Conservation (phyloP, 2,113 vertebrate species). For the Amblyornis subalaris region DNA sequence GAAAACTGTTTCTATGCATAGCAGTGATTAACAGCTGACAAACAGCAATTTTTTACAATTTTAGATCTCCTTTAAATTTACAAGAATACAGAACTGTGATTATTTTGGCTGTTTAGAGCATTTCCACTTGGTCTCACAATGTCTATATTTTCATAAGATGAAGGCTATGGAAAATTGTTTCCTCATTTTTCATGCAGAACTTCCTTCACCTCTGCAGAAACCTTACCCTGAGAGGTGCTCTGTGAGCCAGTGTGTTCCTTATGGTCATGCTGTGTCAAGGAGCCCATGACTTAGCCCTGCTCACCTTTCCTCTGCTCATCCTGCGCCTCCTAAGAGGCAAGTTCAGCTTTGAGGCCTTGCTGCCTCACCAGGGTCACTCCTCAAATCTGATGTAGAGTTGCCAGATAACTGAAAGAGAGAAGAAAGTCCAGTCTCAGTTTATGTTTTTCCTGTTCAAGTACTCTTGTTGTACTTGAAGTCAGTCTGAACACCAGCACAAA, state of each 20-base stretch:
- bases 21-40: neutral
- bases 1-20: neutral
- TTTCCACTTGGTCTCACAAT: neutral
- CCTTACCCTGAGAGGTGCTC: neutral
- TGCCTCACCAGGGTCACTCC: neutral
- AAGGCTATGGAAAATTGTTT: neutral
- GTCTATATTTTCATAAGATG: neutral
- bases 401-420: neutral
- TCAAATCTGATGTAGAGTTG: neutral
- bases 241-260: neutral
- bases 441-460: too few relatives aligned
- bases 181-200: neutral
- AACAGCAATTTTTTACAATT: neutral
- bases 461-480: neutral
- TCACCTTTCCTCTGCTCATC: neutral
- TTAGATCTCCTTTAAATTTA: neutral
- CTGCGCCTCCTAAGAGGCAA: rapidly evolving
- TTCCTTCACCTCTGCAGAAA: neutral
- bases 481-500: neutral
- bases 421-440: neutral
- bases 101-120: neutral
- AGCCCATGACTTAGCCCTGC: neutral
- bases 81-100: neutral
- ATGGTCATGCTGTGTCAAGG: neutral
- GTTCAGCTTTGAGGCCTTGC: neutral